These are phyloP conservation scores for Eutrigla gurnardus DNA, from an alignment of 2,797 vertebrate species.

Conservation along the genomic window DNA sequence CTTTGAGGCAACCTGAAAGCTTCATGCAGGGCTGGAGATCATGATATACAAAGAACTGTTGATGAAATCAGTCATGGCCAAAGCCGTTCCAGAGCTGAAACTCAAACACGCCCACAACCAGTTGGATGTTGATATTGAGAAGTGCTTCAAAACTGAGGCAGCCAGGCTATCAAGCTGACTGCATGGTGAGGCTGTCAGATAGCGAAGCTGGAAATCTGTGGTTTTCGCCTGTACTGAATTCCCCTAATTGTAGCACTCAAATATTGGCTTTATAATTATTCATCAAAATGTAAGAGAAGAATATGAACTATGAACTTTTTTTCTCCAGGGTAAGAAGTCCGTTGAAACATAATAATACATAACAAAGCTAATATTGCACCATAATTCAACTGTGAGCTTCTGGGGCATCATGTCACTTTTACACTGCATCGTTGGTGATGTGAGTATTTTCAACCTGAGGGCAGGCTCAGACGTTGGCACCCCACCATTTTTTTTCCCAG, in stretches of 20 bases:
- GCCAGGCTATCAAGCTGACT: slow-evolving; percentile 23
- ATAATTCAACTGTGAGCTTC: not conserved
- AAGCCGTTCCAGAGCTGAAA: slow-evolving; percentile 9
- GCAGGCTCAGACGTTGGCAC: slow-evolving; percentile 25
- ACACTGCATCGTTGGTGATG: slow-evolving; percentile 7
- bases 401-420: slow-evolving; percentile 11
- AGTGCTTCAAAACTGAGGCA: slow-evolving; percentile 75
- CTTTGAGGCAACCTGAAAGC: slow-evolving; percentile 69
- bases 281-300: slow-evolving; percentile 2
- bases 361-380: not conserved
- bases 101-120: slow-evolving; percentile 69
- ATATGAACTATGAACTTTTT: slow-evolving; percentile 1
- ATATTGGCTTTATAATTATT: slow-evolving; percentile 7
- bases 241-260: too few species aligned
- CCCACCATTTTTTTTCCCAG: slow-evolving; percentile 24
- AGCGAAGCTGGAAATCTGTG: not conserved
- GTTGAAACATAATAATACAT: not conserved
- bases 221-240: too few species aligned
- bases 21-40: slow-evolving; percentile 56
- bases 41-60: slow-evolving; percentile 70
- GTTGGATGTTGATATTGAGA: slow-evolving; percentile 85
- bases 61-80: slow-evolving; percentile 76
- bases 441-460: slow-evolving; percentile 36
- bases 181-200: not conserved
- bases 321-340: not conserved